Percentiles rank a stretch among this genome's conserved stretches.
phyloP scores from a whole-genome alignment of 92 coral and sea anemone species.

The Epizoanthus fatuus region DNA sequence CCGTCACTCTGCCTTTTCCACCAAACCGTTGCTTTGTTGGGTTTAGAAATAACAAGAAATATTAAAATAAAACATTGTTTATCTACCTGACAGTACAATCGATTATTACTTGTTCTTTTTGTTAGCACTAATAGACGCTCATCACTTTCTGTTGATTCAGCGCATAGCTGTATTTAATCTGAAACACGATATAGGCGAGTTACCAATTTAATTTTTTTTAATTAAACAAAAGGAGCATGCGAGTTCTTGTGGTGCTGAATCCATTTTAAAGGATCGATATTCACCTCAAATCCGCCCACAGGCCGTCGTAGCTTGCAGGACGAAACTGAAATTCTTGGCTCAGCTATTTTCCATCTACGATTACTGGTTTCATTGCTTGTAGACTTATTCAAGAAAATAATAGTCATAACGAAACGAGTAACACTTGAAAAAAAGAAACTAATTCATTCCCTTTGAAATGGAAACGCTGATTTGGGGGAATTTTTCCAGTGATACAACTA shows the following conservation, averaged over 20 bases:
- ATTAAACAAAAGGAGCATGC: too few species aligned
- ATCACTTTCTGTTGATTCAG: not conserved
- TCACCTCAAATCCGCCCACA: too few species aligned
- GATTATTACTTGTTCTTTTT: not conserved
- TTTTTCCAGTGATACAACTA: not conserved
- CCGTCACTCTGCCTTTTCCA: too few species aligned
- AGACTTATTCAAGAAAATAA: too few species aligned
- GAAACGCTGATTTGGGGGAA: not conserved
- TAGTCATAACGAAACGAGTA: not conserved
- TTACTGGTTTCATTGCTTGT: too few species aligned
- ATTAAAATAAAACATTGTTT: not conserved
- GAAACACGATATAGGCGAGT: constrained; percentile 9
- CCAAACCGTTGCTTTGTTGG: not conserved
- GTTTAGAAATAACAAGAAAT: not conserved
- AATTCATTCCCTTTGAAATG: not conserved
- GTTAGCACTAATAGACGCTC: not conserved
- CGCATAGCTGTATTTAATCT: constrained; percentile 12
- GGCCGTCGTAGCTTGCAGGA: too few species aligned
- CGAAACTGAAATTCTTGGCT: too few species aligned
- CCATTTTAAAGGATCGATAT: too few species aligned
- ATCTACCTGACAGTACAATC: not conserved
- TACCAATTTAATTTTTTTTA: too few species aligned
- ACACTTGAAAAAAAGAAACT: not conserved
- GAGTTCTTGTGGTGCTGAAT: too few species aligned
- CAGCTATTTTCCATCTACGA: too few species aligned